Evolutionary conservation across 2,888 invertebrate species (phyloP).

Genomic region (Pedicia rivosa): DNA sequence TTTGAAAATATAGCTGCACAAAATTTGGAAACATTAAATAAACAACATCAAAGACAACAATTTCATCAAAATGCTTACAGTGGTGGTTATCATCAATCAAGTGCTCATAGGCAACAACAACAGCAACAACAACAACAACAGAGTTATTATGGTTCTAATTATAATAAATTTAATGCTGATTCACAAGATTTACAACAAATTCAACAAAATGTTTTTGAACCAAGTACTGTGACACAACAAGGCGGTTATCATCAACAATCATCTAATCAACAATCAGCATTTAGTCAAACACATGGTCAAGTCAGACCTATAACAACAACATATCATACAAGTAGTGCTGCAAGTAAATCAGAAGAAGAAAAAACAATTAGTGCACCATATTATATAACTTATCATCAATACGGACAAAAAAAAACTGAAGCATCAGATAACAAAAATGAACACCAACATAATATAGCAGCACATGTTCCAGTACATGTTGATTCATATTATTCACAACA

Average conservation of each 20-base stretch:
- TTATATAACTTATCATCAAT: too few relatives aligned
- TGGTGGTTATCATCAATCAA: slow-evolving; percentile 5
- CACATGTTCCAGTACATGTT: slow-evolving; percentile 14
- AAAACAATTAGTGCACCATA: too few relatives aligned
- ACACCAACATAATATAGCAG: slow-evolving; percentile 22
- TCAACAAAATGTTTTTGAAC: background rate
- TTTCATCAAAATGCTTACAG: slow-evolving; percentile 6
- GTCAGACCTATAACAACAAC: too few relatives aligned
- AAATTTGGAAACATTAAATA: slow-evolving; percentile 17
- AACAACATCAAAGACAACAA: slow-evolving; percentile 13
- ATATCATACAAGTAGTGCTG: too few relatives aligned
- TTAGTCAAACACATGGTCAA: too few relatives aligned
- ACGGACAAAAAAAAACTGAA: background rate
- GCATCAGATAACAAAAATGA: slow-evolving; percentile 12
- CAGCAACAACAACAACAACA: too few relatives aligned
- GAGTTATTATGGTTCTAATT: too few relatives aligned
- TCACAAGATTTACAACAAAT: background rate
- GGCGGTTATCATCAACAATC: too few relatives aligned
- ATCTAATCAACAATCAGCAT: too few relatives aligned
- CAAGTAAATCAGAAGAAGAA: too few relatives aligned
- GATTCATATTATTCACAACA: slow-evolving; percentile 7
- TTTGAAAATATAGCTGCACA: slow-evolving; percentile 25
- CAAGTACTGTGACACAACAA: background rate
- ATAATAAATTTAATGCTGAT: too few relatives aligned
- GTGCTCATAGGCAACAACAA: too few relatives aligned